Evolutionary conservation across 2,113 vertebrate species (phyloP).

Genomic region (Rhinogobius similis): DNA sequence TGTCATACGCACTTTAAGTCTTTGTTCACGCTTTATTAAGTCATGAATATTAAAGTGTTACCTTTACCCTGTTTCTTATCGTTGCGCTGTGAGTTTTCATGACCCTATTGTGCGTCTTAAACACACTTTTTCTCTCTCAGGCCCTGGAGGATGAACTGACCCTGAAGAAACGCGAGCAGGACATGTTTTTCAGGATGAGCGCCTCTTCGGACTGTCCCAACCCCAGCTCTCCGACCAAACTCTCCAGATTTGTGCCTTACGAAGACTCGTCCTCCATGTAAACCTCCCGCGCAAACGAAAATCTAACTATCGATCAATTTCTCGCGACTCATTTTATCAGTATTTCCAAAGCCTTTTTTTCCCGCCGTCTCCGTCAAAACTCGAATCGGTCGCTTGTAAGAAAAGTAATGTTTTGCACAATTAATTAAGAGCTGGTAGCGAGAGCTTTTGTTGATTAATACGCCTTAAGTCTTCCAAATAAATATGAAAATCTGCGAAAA

Average conservation of each 20-base stretch:
- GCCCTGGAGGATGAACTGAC: slow-evolving; percentile 90
- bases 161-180: slow-evolving; percentile 89
- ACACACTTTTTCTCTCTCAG: too few relatives aligned
- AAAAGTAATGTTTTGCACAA: not conserved
- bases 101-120: too few relatives aligned
- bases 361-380: not conserved
- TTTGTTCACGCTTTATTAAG: too few relatives aligned
- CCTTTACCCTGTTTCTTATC: too few relatives aligned
- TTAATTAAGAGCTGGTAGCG: slow-evolving; percentile 11
- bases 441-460: slow-evolving; percentile 35
- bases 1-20: too few relatives aligned
- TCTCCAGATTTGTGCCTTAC: slow-evolving; percentile 88
- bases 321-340: not conserved
- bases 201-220: slow-evolving; percentile 69
- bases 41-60: too few relatives aligned
- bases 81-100: too few relatives aligned
- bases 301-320: not conserved
- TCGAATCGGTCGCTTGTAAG: not conserved
- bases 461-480: slow-evolving; percentile 28
- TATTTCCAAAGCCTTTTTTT: not conserved
- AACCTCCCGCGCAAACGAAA: not conserved
- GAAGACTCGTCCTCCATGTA: slow-evolving; percentile 64
- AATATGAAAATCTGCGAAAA: not conserved
- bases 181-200: slow-evolving; percentile 88
- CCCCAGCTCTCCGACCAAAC: slow-evolving; percentile 81